Conservation (phyloP, 2,888 invertebrate species). For the Neria commutata region DNA sequence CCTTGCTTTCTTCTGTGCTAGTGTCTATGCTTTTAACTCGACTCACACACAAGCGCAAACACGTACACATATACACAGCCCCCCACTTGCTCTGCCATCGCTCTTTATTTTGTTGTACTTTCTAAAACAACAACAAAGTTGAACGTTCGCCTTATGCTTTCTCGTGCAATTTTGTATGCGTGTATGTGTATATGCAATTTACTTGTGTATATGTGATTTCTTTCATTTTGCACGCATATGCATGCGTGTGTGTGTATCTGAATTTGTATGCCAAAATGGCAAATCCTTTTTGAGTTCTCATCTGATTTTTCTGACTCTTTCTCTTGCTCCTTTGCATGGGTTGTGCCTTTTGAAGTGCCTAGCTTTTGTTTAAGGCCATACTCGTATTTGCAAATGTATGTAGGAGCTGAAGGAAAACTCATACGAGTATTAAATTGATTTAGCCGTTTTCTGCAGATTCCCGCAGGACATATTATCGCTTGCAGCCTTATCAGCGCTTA, state of each 20-base stretch:
- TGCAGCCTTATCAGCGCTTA: slow-evolving; percentile 14
- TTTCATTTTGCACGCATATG: not conserved
- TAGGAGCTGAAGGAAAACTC: no score
- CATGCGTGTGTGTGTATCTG: not conserved
- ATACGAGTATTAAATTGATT: slow-evolving; percentile 33
- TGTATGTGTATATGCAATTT: not conserved
- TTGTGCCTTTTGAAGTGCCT: not conserved
- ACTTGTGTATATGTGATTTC: not conserved
- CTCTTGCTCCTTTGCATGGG: not conserved
- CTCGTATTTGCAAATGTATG: no score
- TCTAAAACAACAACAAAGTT: no score
- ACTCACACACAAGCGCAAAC: no score
- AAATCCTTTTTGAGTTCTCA: no score
- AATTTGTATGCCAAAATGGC: not conserved
- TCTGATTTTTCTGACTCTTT: not conserved
- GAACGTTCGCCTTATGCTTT: no score
- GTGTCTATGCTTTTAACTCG: no score
- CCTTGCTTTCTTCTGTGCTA: slow-evolving; percentile 48
- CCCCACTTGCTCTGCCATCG: no score
- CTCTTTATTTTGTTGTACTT: no score
- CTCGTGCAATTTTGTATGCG: not conserved
- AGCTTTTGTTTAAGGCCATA: not conserved
- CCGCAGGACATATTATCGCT: slow-evolving; percentile 29
- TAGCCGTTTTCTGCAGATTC: slow-evolving; percentile 22
- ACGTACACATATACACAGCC: no score